Evolutionary conservation across 2,888 invertebrate species (phyloP).

Genomic region (Teinopalpus imperialis): DNA sequence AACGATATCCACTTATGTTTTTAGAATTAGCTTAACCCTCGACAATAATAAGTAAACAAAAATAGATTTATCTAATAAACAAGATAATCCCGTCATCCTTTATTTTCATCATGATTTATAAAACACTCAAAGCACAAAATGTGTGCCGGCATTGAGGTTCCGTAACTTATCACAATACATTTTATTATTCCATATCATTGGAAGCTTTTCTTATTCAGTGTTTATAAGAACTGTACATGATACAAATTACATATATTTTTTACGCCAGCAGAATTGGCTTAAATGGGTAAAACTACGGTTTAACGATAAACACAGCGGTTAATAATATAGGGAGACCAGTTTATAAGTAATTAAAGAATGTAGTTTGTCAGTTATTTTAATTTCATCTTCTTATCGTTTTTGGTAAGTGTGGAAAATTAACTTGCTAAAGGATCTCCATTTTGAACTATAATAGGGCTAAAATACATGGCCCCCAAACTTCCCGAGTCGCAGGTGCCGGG

Average conservation of each 20-base stretch:
- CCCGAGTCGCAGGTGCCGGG: conserved; percentile 59
- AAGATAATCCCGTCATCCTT: conserved; percentile 23
- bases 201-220: too few relatives aligned
- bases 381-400: too few relatives aligned
- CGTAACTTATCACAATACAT: conserved; percentile 1
- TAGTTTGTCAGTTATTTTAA: too few relatives aligned
- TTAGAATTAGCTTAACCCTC: conserved; percentile 10
- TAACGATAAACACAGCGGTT: too few relatives aligned
- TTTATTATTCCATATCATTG: too few relatives aligned
- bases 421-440: conserved; percentile 27
- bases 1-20: conserved; percentile 11
- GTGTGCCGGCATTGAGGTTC: conserved; percentile 1
- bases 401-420: too few relatives aligned
- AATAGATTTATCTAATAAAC: conserved; percentile 22
- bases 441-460: conserved; percentile 37
- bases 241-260: too few relatives aligned
- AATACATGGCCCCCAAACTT: conserved; percentile 33
- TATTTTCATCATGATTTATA: conserved; percentile 22
- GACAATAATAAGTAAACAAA: conserved; percentile 20
- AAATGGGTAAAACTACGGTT: too few relatives aligned
- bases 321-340: too few relatives aligned
- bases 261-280: too few relatives aligned
- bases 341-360: too few relatives aligned
- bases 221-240: too few relatives aligned
- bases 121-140: background rate